Evolutionary conservation across 2,113 vertebrate genomes (phyloP).

Genomic region (Pomatostomus ruficeps): DNA sequence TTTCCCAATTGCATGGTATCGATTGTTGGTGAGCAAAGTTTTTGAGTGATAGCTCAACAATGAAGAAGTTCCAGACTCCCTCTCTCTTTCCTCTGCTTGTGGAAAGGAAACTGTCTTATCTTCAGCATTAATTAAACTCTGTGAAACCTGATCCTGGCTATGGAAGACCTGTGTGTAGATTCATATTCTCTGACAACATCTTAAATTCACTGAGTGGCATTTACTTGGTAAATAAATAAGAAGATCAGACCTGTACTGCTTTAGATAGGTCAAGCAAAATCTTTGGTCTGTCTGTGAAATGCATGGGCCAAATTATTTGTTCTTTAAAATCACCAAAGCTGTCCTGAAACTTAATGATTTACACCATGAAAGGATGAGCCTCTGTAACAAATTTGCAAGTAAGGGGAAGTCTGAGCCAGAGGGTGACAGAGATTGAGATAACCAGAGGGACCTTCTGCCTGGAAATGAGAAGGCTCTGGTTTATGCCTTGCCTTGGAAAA

Average conservation of each 20-base stretch:
- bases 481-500: neutral
- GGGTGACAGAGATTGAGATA: neutral
- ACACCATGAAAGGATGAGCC: neutral
- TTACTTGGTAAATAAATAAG: neutral
- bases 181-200: neutral
- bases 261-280: neutral
- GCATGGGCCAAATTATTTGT: neutral
- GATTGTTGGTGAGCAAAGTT: slow-evolving; percentile 27
- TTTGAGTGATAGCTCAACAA: slow-evolving; percentile 43
- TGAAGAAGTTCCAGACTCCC: slow-evolving; percentile 6
- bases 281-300: neutral
- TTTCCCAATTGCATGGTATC: neutral
- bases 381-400: neutral
- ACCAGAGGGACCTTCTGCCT: neutral
- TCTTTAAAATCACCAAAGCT: neutral
- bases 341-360: neutral
- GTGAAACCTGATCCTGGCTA: neutral
- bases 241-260: neutral
- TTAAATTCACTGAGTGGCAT: neutral
- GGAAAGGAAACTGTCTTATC: neutral
- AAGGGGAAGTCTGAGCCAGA: neutral
- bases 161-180: neutral
- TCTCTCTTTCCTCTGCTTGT: neutral
- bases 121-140: neutral
- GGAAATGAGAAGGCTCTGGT: neutral